Percentiles rank a stretch among this genome's conserved stretches.
Evolutionary conservation across 2,888 invertebrate species (phyloP).

Genomic region (Automeris io): DNA sequence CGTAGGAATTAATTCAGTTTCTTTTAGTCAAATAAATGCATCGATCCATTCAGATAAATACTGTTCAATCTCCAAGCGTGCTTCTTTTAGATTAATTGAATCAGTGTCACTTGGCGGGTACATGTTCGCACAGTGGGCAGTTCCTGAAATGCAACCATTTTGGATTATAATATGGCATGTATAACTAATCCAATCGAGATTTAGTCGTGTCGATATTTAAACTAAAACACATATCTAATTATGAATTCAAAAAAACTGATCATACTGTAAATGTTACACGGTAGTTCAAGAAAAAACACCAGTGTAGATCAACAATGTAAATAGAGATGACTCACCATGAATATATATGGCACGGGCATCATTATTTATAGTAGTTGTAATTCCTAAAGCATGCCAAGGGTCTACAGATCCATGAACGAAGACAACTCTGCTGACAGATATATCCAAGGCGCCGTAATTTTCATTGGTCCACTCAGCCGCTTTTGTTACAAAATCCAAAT

Average conservation of each 20-base stretch:
- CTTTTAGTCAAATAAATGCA: background rate
- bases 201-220: too few relatives aligned
- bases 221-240: too few relatives aligned
- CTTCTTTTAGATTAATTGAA: slow-evolving; percentile 79
- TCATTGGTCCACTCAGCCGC: slow-evolving; percentile 85
- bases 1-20: background rate
- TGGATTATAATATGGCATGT: too few relatives aligned
- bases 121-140: slow-evolving; percentile 97
- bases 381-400: slow-evolving; percentile 91
- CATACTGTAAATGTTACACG: too few relatives aligned
- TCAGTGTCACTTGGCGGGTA: slow-evolving; percentile 85
- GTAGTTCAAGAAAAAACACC: too few relatives aligned
- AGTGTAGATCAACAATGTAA: too few relatives aligned
- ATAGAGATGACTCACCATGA: slow-evolving; percentile 70
- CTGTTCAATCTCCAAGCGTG: slow-evolving; percentile 79
- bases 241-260: too few relatives aligned
- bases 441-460: slow-evolving; percentile 86
- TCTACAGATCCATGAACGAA: slow-evolving; percentile 94
- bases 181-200: too few relatives aligned
- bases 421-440: slow-evolving; percentile 84
- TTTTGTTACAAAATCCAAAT: slow-evolving; percentile 74
- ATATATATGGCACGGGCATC: slow-evolving; percentile 84
- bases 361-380: slow-evolving; percentile 75
- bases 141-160: slow-evolving; percentile 81
- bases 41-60: slow-evolving; percentile 77